Conservation (phyloP, 1,140 invertebrate species). For the Drosophila asahinai region DNA sequence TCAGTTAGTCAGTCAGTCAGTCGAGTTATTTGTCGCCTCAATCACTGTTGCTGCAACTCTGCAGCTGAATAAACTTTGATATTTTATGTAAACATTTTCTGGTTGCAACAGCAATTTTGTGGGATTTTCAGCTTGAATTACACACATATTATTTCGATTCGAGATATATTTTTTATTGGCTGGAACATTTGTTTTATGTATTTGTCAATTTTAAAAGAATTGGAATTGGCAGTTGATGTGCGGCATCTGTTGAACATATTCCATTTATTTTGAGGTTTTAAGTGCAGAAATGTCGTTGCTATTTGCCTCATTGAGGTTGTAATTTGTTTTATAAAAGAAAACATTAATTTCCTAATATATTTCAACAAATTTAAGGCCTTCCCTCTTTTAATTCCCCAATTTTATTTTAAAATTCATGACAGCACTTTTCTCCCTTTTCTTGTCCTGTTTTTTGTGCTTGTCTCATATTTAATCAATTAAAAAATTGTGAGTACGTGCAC, state of each 20-base stretch:
- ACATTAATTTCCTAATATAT: neutral
- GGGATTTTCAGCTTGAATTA: constrained; percentile 21
- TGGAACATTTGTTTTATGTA: constrained; percentile 25
- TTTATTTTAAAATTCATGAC: constrained; percentile 22
- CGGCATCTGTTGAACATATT: constrained; percentile 10
- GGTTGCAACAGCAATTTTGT: neutral
- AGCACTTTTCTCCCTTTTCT: neutral
- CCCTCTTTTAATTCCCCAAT: neutral
- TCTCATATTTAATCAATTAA: constrained; percentile 79
- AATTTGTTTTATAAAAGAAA: constrained; percentile 5
- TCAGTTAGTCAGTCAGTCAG: constrained; percentile 58
- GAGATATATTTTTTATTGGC: constrained; percentile 2
- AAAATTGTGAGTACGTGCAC: constrained; percentile 59
- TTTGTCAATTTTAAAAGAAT: constrained; percentile 41
- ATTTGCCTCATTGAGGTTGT: constrained; percentile 5
- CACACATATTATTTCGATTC: constrained; percentile 1
- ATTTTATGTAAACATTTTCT: constrained; percentile 14
- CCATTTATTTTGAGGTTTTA: constrained; percentile 3
- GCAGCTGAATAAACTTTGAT: constrained; percentile 33
- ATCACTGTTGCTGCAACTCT: constrained; percentile 19
- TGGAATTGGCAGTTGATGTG: constrained; percentile 24
- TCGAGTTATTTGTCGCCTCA: constrained; percentile 35
- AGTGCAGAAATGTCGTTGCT: neutral
- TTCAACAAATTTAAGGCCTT: neutral
- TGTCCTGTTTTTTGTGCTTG: constrained; percentile 15